These are phyloP conservation scores for Unio pictorum DNA, from an alignment of 2,888 invertebrate species.

Conservation along the genomic window DNA sequence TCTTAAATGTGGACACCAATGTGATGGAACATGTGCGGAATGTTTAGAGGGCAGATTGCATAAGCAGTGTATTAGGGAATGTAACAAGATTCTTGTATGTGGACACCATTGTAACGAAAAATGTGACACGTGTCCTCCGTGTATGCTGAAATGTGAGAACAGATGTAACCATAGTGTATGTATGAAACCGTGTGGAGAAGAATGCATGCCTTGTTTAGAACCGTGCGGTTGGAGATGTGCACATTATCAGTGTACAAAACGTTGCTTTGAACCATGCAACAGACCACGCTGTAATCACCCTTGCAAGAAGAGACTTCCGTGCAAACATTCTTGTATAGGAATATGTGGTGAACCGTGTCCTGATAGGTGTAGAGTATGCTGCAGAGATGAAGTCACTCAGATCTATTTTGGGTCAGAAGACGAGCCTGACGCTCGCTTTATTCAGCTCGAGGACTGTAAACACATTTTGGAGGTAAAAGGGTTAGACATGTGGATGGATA, in stretches of 20 bases:
- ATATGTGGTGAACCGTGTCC: constrained; percentile 84
- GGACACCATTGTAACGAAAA: constrained; percentile 24
- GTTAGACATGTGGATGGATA: constrained; percentile 72
- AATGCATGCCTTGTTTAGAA: constrained; percentile 65
- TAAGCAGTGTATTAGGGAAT: constrained; percentile 14
- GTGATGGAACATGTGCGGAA: constrained; percentile 21
- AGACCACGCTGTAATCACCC: constrained; percentile 50
- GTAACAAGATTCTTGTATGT: constrained; percentile 23
- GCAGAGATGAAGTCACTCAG: constrained; percentile 52
- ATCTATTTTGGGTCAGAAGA: constrained; percentile 73
- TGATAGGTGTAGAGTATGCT: constrained; percentile 76
- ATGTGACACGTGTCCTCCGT: constrained; percentile 29
- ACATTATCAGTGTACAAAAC: constrained; percentile 56
- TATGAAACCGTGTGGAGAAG: constrained; percentile 53
- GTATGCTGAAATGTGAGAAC: constrained; percentile 19
- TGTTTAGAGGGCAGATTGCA: constrained; percentile 27
- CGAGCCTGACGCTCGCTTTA: constrained; percentile 73
- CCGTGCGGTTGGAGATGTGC: constrained; percentile 67
- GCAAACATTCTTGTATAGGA: constrained; percentile 74
- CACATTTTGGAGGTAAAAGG: constrained; percentile 67
- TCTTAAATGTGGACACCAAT: constrained; percentile 48
- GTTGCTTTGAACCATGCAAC: constrained; percentile 69
- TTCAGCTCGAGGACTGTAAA: constrained; percentile 60
- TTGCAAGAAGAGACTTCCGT: constrained; percentile 35
- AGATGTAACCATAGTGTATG: constrained; percentile 48